Evolutionary conservation across 2,888 invertebrate species (phyloP), one percentile per base, ranked within the genome.

Genomic region (Choristoneura rosaceana): DNA sequence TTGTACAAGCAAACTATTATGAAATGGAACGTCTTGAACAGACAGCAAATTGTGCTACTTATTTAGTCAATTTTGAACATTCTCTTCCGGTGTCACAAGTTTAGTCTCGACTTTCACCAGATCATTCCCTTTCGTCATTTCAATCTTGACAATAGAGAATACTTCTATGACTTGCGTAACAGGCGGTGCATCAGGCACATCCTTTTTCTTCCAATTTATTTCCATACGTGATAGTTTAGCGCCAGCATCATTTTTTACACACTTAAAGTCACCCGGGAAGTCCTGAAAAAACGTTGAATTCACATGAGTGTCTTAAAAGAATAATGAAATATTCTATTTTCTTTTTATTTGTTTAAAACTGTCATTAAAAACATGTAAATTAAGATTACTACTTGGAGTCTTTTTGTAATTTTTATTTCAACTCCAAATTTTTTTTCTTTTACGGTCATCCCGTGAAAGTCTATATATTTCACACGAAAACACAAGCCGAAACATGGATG

Each of bases 191-290:
- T 77, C 75, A 17, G 86, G 82, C 8, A 79, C 80, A 34, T 45
- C 25, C n/a, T 47, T 47, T 47, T 47, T 47, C 55, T 55, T 62
- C 94, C 94, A 94, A 45, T 78, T 82, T 33, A 94, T 76, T 77
- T 91, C 87, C 92, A 94, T 93, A 82, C 90, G 93, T 2, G 92
- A 88, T 43, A 93, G 83, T 76, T 85, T 90, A 38, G 80, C 70
- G 75, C 89, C 88, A 15, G 87, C 87, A 58, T 91, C 89, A 76
- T 89, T 88, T 78, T 90, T 91, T 59, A 92, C 85, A 76, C 90
- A 90, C 69, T 85, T 84, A 74, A 80, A 90, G 76, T 87, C 85
- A n/a, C 92, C 93, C 14, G 92, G 93, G 74, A 92, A 93, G 74
- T 93, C 93, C 93, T 93, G 83, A 15, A 83, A 89, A 77, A 66